Percentiles rank a stretch among this genome's conserved stretches.
These are phyloP conservation scores for Listrodromus nycthemerus DNA, from an alignment of 2,888 invertebrate genomes.

Conservation along the genomic window DNA sequence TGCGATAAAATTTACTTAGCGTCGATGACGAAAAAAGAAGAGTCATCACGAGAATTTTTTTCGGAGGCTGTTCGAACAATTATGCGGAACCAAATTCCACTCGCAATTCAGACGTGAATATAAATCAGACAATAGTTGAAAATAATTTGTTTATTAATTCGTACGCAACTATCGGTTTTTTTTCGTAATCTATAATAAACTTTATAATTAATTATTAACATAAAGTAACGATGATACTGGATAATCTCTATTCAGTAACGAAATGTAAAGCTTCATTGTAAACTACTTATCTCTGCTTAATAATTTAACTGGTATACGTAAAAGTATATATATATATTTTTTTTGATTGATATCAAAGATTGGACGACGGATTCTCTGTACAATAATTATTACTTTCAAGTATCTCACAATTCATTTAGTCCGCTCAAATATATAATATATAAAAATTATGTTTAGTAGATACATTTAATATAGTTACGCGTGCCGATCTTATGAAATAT, in stretches of 20 bases:
- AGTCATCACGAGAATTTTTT: too few species aligned
- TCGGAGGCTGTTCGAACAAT: too few species aligned
- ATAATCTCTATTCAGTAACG: slow-evolving; percentile 7
- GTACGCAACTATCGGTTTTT: slow-evolving; percentile 8
- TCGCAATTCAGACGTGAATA: too few species aligned
- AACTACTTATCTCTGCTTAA: background rate
- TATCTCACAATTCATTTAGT: slow-evolving; percentile 18
- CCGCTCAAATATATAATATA: slow-evolving; percentile 9
- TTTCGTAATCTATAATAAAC: slow-evolving; percentile 18
- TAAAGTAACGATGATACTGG: slow-evolving; percentile 18
- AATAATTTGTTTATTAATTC: slow-evolving; percentile 25
- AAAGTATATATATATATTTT: slow-evolving; percentile 1
- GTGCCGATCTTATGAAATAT: background rate
- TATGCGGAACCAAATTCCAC: too few species aligned
- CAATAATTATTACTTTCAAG: slow-evolving; percentile 7
- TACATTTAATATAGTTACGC: background rate
- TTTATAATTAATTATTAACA: slow-evolving; percentile 29
- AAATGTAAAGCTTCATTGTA: slow-evolving; percentile 23
- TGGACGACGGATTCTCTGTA: slow-evolving; percentile 12
- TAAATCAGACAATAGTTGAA: background rate
- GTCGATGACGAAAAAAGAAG: background rate
- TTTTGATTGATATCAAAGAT: slow-evolving; percentile 14
- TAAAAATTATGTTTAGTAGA: slow-evolving; percentile 8
- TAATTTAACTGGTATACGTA: background rate
- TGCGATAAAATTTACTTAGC: background rate